Percentiles rank a stretch among this genome's conserved stretches.
phyloP scores from a whole-genome alignment of 2,888 invertebrate genomes.

The Nineta flava region DNA sequence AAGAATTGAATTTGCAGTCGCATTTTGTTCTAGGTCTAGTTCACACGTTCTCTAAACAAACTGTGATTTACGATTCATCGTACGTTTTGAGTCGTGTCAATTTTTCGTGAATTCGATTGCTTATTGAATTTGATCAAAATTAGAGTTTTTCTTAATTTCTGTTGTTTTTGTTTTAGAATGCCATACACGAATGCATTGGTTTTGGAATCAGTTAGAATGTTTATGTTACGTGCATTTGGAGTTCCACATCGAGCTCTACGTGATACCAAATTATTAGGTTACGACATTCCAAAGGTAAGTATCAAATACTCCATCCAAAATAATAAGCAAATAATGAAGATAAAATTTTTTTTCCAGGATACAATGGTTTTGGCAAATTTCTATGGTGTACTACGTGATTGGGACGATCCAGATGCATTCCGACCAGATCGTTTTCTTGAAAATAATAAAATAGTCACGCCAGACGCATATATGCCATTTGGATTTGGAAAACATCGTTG shows the following conservation, averaged over 20 bases:
- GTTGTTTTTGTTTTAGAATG: conserved; percentile 34
- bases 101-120: too few species aligned
- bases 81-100: too few species aligned
- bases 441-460: conserved; percentile 40
- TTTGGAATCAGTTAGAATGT: conserved; percentile 61
- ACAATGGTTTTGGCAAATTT: conserved; percentile 67
- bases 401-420: conserved; percentile 53
- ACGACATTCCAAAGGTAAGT: conserved; percentile 57
- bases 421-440: conserved; percentile 58
- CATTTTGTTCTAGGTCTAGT: too few species aligned
- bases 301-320: not conserved
- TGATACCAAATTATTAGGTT: conserved; percentile 55
- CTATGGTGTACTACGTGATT: conserved; percentile 53
- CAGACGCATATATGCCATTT: conserved; percentile 61
- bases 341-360: conserved; percentile 34
- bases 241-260: conserved; percentile 63
- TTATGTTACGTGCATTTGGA: conserved; percentile 62
- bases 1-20: too few species aligned
- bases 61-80: too few species aligned
- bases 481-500: conserved; percentile 66
- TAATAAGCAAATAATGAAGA: not conserved
- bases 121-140: too few species aligned
- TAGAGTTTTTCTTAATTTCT: conserved; percentile 12
- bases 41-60: too few species aligned
- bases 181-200: conserved; percentile 68